Conservation (phyloP, 2,113 vertebrate species). For the Eonycteris spelaea region DNA sequence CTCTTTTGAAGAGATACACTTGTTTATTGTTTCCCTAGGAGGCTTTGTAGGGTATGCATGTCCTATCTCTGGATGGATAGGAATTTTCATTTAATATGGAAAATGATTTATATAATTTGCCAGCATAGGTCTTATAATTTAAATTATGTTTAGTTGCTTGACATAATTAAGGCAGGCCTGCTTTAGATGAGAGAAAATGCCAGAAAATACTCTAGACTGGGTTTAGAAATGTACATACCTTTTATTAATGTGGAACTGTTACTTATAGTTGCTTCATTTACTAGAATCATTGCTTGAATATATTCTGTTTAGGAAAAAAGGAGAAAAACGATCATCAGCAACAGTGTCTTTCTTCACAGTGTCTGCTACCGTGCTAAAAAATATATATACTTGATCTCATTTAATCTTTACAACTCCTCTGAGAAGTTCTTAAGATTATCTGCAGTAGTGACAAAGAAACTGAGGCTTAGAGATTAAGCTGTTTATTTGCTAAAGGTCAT, state of each 20-base stretch:
- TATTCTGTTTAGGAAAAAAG: conserved; percentile 69
- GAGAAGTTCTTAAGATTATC: not conserved
- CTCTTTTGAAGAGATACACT: not conserved
- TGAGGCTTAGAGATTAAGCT: not conserved
- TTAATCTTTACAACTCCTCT: conserved; percentile 5
- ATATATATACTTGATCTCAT: not conserved
- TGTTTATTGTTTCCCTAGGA: not conserved
- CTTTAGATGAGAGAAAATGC: conserved; percentile 41
- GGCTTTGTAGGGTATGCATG: not conserved
- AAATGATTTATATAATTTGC: not conserved
- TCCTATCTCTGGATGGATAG: not conserved
- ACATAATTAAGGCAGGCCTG: not conserved
- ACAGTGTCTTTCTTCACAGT: not conserved
- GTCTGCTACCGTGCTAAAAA: not conserved
- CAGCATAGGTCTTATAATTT: not conserved
- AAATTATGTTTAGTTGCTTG: conserved; percentile 38
- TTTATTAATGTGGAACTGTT: conserved; percentile 64
- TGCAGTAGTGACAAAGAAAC: conserved; percentile 19
- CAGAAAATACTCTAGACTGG: conserved; percentile 15
- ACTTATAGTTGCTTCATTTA: conserved; percentile 79
- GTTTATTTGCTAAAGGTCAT: not conserved
- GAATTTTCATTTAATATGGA: conserved; percentile 37
- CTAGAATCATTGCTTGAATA: conserved; percentile 80
- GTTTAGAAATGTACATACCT: conserved; percentile 73
- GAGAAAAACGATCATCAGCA: not conserved